Percentiles rank a stretch among this genome's conserved stretches.
phyloP scores from a whole-genome alignment of 2,797 vertebrate species.

The Acestrorhynchus altus region DNA sequence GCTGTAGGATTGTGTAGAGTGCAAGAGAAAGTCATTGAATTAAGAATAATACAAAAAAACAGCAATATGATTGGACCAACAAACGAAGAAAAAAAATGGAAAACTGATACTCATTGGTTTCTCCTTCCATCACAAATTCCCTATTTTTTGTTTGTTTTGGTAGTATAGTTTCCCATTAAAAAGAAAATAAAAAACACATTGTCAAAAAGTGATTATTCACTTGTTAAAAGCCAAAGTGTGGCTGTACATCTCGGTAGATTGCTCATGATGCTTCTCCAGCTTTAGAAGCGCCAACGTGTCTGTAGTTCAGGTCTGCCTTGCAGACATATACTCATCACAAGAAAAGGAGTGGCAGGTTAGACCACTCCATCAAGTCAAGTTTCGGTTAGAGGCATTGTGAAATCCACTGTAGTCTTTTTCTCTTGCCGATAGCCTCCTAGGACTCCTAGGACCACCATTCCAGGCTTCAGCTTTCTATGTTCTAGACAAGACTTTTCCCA shows the following conservation, averaged over 20 bases:
- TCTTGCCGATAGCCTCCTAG: background rate
- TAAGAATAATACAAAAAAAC: background rate
- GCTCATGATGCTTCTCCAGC: slow-evolving; percentile 43
- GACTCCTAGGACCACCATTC: background rate
- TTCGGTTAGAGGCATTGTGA: slow-evolving; percentile 16
- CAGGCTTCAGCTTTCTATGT: slow-evolving; percentile 11
- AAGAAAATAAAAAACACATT: slow-evolving; percentile 32
- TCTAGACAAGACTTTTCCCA: slow-evolving; percentile 3
- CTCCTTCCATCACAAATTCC: slow-evolving; percentile 15
- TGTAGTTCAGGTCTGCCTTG: slow-evolving; percentile 55
- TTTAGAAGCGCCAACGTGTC: slow-evolving; percentile 46
- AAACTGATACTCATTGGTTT: background rate
- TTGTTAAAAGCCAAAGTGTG: slow-evolving; percentile 46
- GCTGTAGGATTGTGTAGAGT: slow-evolving; percentile 26
- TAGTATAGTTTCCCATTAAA: slow-evolving; percentile 51
- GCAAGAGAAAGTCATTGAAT: slow-evolving; percentile 12
- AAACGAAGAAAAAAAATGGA: background rate
- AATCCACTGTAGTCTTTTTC: slow-evolving; percentile 15
- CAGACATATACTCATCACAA: slow-evolving; percentile 54
- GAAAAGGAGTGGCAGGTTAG: slow-evolving; percentile 22
- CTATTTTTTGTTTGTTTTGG: slow-evolving; percentile 46
- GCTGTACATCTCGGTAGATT: slow-evolving; percentile 53
- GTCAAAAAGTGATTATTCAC: slow-evolving; percentile 32
- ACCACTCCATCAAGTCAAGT: slow-evolving; percentile 24
- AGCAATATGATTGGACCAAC: slow-evolving; percentile 14